Evolutionary conservation across 2,797 vertebrate species (phyloP), one percentile per base, ranked within the genome.

Genomic region (Apodemus agrarius): DNA sequence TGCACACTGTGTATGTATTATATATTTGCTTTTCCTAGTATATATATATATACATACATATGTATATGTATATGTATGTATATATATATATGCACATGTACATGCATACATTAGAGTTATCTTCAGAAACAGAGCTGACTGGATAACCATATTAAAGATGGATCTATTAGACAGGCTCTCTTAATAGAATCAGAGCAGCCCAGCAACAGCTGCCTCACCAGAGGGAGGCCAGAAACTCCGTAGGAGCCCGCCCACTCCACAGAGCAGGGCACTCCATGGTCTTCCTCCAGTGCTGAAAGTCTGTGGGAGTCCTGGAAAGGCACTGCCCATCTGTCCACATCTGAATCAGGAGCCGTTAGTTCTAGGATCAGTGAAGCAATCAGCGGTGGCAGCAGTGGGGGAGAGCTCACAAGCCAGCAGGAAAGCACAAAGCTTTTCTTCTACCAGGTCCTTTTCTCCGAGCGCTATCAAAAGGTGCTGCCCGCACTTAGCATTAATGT

Each of bases 171-270:
- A 21, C 16, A 61, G 37, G 1, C 37, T 89, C 37, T 34, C 49
- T 40, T 57, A 16, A 74, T 74, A 37, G 84, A 37, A 26, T 69
- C 46, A 16, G 21, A 52, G 22, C 12, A 17, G 83, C 24, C 7
- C 46, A 69, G 34, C 9, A 57, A 87, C 29, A 57, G 22, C 22
- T 57, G 24, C 67, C 85, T 54, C 67, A 54, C 34, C 14, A 54
- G 67, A 74, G 65, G 54, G 31, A 74, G 16, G 49, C 24, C 49
- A 88, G n/a, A 17, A 74, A 29, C 9, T 40, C n/a, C 29, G 49
- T 40, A 21, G 0, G 5, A 26, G 4, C 9, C 9, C 5, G 4
- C 9, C 9, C 5, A 14, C 11, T 19, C 9, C 16, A 74, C 9
- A 57, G 19, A 22, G 21, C 24, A 74, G 34, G 9, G 1, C 40